A percentile compares a stretch with the other conserved stretches of the same genome.
Evolutionary conservation across 2,113 vertebrate genomes (phyloP).

Genomic region (Heterotilapia buettikoferi): DNA sequence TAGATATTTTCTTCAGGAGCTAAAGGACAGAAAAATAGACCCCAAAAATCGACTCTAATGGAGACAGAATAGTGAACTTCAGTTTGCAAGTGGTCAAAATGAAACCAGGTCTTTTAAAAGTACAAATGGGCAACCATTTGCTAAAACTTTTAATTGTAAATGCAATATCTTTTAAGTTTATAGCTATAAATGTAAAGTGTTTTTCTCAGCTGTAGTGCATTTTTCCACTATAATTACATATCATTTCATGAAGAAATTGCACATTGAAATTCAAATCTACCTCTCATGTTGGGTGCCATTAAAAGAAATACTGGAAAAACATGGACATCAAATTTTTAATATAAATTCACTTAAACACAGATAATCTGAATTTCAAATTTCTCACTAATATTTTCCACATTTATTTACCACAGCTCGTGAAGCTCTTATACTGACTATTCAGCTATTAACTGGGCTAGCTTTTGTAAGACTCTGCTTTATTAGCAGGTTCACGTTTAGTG

Average conservation of each 20-base stretch:
- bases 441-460: neutral
- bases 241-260: neutral
- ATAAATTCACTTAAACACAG: neutral
- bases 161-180: neutral
- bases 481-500: neutral
- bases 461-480: neutral
- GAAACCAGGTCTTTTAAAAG: neutral
- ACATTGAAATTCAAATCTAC: neutral
- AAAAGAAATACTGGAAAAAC: neutral
- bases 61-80: neutral
- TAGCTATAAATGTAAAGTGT: neutral
- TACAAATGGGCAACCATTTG: neutral
- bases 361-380: neutral
- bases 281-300: neutral
- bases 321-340: neutral
- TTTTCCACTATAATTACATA: neutral
- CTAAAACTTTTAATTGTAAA: neutral
- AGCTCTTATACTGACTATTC: rapidly evolving
- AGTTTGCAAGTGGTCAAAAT: neutral
- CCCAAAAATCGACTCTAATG: neutral
- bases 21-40: neutral
- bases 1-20: neutral
- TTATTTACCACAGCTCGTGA: neutral
- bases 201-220: neutral
- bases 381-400: neutral